phyloP scores from a whole-genome alignment of 2,797 vertebrate species.

The Alauda arvensis region DNA sequence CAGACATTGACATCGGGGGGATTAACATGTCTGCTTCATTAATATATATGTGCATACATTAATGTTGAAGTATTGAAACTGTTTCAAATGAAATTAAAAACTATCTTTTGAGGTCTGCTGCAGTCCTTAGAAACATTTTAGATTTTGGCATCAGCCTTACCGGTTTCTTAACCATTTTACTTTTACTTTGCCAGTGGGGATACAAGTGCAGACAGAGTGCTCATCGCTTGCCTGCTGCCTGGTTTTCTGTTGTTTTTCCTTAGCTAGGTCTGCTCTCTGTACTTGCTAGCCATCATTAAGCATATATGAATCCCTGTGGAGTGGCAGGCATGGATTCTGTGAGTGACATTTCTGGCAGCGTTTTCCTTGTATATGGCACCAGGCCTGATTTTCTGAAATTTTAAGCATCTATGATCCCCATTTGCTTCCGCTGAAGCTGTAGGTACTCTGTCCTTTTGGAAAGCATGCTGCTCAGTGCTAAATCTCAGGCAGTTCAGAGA shows the following conservation, averaged over 20 bases:
- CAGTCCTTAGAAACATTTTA: constrained; percentile 32
- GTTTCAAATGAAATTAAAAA: constrained; percentile 54
- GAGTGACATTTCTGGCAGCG: constrained; percentile 52
- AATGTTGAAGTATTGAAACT: constrained; percentile 69
- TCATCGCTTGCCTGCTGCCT: constrained; percentile 39
- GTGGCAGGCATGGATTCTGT: constrained; percentile 44
- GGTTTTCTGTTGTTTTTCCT: constrained; percentile 51
- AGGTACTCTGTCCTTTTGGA: constrained; percentile 37
- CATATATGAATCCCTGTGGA: constrained; percentile 42
- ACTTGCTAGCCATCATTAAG: constrained; percentile 56
- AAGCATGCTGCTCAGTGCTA: constrained; percentile 1
- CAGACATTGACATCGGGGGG: constrained; percentile 64
- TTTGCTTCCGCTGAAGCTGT: constrained; percentile 30
- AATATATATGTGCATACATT: constrained; percentile 86
- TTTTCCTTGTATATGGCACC: constrained; percentile 36
- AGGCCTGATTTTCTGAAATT: constrained; percentile 53
- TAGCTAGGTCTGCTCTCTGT: constrained; percentile 49
- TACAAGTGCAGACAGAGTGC: constrained; percentile 39
- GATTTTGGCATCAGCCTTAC: constrained; percentile 22
- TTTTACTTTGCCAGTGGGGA: constrained; percentile 44
- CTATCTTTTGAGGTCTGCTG: constrained; percentile 34
- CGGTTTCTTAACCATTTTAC: constrained; percentile 23
- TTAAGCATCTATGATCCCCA: constrained; percentile 35
- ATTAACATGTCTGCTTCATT: constrained; percentile 77
- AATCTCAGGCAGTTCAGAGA: constrained; percentile 32